These are phyloP conservation scores for Hyalella azteca DNA, from an alignment of 2,888 invertebrate species.

Conservation along the genomic window DNA sequence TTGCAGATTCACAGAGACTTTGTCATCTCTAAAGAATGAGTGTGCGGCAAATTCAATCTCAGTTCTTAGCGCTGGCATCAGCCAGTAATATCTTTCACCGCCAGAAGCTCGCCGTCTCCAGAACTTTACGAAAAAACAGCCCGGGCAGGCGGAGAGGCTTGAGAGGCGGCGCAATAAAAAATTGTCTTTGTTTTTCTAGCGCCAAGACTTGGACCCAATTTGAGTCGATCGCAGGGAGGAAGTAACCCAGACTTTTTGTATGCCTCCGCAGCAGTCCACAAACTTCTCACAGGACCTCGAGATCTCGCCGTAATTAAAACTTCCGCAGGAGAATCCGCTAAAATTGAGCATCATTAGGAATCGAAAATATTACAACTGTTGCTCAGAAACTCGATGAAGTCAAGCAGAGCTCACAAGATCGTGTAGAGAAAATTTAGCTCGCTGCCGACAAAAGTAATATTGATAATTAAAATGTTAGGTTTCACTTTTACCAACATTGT, in stretches of 20 bases:
- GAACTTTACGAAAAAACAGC: conserved; percentile 5
- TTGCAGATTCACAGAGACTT: not conserved
- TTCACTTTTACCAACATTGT: too few species aligned
- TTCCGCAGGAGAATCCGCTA: not conserved
- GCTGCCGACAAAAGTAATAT: too few species aligned
- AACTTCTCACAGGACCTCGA: not conserved
- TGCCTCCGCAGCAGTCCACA: not conserved
- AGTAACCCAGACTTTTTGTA: conserved; percentile 11
- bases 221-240: conserved; percentile 2
- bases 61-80: not conserved
- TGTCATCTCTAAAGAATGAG: not conserved
- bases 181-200: not conserved
- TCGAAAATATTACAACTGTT: not conserved
- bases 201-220: not conserved
- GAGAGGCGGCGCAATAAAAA: not conserved
- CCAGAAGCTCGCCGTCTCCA: not conserved
- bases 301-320: conserved; percentile 34
- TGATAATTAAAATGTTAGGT: too few species aligned
- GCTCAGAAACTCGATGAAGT: not conserved
- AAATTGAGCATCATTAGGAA: conserved; percentile 29
- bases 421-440: too few species aligned
- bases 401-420: too few species aligned
- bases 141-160: not conserved
- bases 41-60: not conserved
- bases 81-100: not conserved